Evolutionary conservation across 2,888 invertebrate genomes (phyloP).

Genomic region (Eumacrocentrus americanus): DNA sequence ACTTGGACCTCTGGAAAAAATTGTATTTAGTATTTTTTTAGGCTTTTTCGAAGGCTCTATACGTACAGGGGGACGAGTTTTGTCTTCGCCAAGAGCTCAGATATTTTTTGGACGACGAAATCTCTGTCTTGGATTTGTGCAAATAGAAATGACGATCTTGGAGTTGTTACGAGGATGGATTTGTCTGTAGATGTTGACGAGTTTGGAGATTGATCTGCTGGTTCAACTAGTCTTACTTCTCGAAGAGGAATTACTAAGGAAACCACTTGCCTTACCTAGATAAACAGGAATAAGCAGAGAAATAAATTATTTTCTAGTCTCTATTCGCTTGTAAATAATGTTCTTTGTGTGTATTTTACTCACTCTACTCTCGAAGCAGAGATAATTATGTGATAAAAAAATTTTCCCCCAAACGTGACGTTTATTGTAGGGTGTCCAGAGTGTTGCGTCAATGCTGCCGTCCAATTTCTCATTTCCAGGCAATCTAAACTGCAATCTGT

Average conservation of each 20-base stretch:
- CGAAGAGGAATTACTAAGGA: constrained; percentile 88
- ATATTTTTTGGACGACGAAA: constrained; percentile 87
- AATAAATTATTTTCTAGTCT: too few relatives aligned
- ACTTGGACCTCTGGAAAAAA: constrained; percentile 45
- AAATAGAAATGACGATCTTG: constrained; percentile 85
- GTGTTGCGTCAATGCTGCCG: constrained; percentile 87
- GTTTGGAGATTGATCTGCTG: constrained; percentile 72
- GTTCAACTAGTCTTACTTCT: constrained; percentile 78
- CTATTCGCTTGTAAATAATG: too few relatives aligned
- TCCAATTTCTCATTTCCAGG: constrained; percentile 92
- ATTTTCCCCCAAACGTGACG: constrained; percentile 85
- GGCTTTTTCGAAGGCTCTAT: background rate
- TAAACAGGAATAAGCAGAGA: too few relatives aligned
- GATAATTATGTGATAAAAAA: constrained; percentile 91
- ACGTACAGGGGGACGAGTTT: constrained; percentile 54
- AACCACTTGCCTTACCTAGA: constrained; percentile 78
- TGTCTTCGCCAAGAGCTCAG: constrained; percentile 81
- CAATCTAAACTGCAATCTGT: constrained; percentile 82
- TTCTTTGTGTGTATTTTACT: too few relatives aligned
- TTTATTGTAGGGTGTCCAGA: constrained; percentile 96
- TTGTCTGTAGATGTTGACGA: constrained; percentile 67
- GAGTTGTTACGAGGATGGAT: constrained; percentile 81
- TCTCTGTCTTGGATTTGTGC: constrained; percentile 87
- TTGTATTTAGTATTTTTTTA: constrained; percentile 2
- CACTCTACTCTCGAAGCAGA: constrained; percentile 96